Evolutionary conservation across 1,140 invertebrate genomes (phyloP).

Genomic region (Heliconius melpomene): DNA sequence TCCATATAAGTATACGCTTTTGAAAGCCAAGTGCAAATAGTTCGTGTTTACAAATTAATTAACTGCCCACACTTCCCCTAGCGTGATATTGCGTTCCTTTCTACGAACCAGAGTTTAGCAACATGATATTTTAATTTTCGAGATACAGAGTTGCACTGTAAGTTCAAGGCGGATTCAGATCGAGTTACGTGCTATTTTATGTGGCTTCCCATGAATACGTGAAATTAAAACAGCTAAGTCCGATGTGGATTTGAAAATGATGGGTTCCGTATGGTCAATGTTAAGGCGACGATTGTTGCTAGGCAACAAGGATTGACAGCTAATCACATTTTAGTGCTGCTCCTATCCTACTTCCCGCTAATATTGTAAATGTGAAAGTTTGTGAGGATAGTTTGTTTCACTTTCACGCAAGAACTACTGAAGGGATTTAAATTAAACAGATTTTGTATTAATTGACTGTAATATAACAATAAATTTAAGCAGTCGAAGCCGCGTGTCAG

Average conservation of each 20-base stretch:
- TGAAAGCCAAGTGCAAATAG: slow-evolving; percentile 22
- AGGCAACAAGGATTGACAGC: neutral
- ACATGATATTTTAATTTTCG: slow-evolving; percentile 61
- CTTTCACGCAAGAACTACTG: too few species aligned
- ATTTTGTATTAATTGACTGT: too few species aligned
- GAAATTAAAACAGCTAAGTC: slow-evolving; percentile 1
- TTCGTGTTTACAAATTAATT: slow-evolving; percentile 31
- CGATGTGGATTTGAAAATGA: neutral
- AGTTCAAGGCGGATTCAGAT: slow-evolving; percentile 40
- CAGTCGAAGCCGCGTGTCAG: too few species aligned
- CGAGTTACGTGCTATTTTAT: slow-evolving; percentile 40
- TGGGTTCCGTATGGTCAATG: neutral
- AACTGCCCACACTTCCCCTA: slow-evolving; percentile 24
- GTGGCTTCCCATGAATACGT: slow-evolving; percentile 24
- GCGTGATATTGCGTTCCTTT: slow-evolving; percentile 52
- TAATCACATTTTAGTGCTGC: neutral
- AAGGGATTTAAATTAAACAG: too few species aligned
- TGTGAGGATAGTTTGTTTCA: too few species aligned
- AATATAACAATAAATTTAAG: too few species aligned
- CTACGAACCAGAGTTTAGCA: slow-evolving; percentile 55
- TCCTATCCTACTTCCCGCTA: neutral
- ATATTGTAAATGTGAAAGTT: too few species aligned
- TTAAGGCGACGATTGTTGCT: neutral
- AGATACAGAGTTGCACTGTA: slow-evolving; percentile 51
- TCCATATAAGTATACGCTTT: slow-evolving; percentile 2